These are phyloP conservation scores for Tyria jacobaeae DNA, from an alignment of 2,888 invertebrate genomes.

Conservation along the genomic window DNA sequence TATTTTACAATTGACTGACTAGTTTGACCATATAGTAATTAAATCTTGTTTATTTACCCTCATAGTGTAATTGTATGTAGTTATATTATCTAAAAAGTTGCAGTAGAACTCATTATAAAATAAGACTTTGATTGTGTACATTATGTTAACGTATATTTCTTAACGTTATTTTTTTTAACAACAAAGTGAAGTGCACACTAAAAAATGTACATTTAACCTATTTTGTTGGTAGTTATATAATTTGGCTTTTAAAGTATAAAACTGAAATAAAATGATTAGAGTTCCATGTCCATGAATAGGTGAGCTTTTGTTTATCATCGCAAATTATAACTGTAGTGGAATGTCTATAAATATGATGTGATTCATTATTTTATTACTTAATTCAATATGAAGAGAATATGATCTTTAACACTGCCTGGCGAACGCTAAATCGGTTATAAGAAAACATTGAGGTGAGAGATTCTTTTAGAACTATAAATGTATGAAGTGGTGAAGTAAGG, in stretches of 20 bases:
- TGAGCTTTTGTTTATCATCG: not conserved
- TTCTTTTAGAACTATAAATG: not conserved
- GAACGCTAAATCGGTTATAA: not conserved
- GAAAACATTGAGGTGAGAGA: not conserved
- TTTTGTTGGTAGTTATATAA: constrained; percentile 1
- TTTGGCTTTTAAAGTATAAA: not conserved
- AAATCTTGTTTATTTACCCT: not conserved
- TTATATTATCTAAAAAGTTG: not conserved
- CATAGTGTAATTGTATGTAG: not conserved
- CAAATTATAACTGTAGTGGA: not conserved
- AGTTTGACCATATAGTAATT: not conserved
- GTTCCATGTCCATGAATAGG: not conserved
- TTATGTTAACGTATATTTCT: not conserved
- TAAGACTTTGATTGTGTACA: not conserved
- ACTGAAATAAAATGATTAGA: not conserved
- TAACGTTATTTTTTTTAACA: not conserved
- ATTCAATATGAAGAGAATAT: too few species aligned
- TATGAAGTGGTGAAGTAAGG: not conserved
- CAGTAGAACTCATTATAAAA: not conserved
- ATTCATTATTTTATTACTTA: not conserved
- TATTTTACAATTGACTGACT: not conserved
- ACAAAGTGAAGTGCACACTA: not conserved
- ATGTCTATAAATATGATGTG: not conserved
- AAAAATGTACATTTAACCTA: not conserved
- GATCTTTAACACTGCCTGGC: not conserved